phyloP scores from a whole-genome alignment of 2,797 vertebrate genomes.

The Simalia tracyae region DNA sequence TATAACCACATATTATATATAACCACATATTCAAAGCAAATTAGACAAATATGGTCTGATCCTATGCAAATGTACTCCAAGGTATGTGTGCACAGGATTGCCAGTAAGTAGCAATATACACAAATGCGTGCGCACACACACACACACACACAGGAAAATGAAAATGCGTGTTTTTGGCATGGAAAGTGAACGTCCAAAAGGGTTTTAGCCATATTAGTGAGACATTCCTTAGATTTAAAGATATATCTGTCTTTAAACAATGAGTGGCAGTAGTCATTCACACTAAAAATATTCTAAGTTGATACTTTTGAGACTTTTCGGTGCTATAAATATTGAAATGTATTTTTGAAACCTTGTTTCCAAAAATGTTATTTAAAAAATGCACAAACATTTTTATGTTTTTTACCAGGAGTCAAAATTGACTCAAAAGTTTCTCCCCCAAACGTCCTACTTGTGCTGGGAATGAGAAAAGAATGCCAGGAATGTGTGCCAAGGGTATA shows the following conservation, averaged over 20 bases:
- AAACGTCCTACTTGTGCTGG: too few relatives aligned
- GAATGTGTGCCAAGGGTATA: too few relatives aligned
- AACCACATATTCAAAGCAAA: neutral
- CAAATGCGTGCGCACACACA: too few relatives aligned
- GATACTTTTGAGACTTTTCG: conserved; percentile 46
- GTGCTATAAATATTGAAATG: conserved; percentile 47
- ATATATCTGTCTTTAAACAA: conserved; percentile 24
- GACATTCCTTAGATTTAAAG: neutral
- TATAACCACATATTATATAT: neutral
- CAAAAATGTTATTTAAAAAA: neutral
- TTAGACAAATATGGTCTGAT: neutral
- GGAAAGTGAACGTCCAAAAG: neutral
- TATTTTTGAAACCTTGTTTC: conserved; percentile 2
- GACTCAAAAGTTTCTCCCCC: too few relatives aligned
- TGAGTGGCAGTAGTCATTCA: conserved; percentile 29
- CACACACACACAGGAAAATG: neutral
- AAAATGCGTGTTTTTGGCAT: neutral
- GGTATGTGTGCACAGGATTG: neutral
- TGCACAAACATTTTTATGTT: too few relatives aligned
- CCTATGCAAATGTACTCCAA: neutral
- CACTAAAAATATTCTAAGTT: conserved; percentile 36
- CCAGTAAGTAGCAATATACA: neutral
- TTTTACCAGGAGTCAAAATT: too few relatives aligned
- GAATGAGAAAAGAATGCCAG: too few relatives aligned
- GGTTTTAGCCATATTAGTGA: neutral